These are phyloP conservation scores for Tetramorium simillimum DNA, from an alignment of 1,140 invertebrate species.

Conservation along the genomic window DNA sequence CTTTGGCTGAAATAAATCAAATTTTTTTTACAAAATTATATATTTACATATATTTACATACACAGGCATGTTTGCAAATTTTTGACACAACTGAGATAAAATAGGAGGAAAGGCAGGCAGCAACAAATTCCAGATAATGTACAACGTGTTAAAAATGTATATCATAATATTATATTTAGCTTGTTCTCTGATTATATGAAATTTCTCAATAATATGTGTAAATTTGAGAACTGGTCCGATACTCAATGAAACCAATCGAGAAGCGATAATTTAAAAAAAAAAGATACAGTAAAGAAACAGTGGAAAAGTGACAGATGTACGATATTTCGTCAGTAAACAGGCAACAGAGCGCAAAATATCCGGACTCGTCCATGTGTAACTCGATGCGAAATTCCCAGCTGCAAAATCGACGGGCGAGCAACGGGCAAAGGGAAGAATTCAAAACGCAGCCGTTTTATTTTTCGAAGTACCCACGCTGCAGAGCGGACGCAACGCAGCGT, in stretches of 20 bases:
- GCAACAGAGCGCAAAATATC: constrained; percentile 18
- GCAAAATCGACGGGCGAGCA: not conserved
- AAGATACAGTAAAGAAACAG: not conserved
- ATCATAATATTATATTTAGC: not conserved
- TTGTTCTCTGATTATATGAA: not conserved
- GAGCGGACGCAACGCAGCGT: not conserved
- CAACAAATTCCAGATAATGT: not conserved
- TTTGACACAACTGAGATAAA: not conserved
- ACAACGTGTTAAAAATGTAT: not conserved
- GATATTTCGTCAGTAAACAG: constrained; percentile 11
- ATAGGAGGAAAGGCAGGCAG: not conserved
- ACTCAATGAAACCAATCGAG: not conserved
- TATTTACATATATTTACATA: too few species aligned
- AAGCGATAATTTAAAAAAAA: not conserved
- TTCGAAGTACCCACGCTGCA: not conserved
- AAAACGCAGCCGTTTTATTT: constrained; percentile 9
- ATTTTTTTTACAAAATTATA: not conserved
- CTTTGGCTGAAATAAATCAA: not conserved
- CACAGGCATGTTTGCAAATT: not conserved
- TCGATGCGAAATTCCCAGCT: not conserved
- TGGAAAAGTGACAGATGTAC: not conserved
- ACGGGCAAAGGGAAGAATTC: not conserved
- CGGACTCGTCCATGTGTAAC: not conserved
- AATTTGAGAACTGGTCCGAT: not conserved
- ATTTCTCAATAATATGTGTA: not conserved